Evolutionary conservation across 2,888 invertebrate species (phyloP).

Genomic region (Brachynemurus nebulosus): DNA sequence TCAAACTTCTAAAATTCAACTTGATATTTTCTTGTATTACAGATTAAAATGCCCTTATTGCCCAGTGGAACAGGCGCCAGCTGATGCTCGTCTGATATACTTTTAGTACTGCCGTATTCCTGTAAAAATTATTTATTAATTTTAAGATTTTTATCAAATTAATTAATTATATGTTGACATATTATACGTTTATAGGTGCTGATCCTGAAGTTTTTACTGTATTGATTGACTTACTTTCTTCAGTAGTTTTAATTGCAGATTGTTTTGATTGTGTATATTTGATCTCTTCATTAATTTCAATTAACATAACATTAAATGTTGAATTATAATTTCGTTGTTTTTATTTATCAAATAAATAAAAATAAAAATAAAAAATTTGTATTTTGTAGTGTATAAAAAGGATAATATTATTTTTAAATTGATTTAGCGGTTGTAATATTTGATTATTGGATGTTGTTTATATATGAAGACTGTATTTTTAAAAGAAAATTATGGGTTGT

Average conservation of each 20-base stretch:
- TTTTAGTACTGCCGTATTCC: too few species aligned
- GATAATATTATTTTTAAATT: neutral
- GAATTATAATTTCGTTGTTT: neutral
- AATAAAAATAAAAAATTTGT: neutral
- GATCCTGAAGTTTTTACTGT: neutral
- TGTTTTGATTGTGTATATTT: neutral
- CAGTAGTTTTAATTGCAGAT: neutral
- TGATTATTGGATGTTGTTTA: neutral
- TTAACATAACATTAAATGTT: neutral
- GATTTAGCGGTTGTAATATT: neutral
- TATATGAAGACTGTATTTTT: constrained; percentile 1
- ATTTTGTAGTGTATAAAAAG: neutral
- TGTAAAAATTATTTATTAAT: neutral
- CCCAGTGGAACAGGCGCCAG: constrained; percentile 88
- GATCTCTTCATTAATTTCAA: neutral
- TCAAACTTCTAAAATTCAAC: too few species aligned
- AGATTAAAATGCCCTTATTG: constrained; percentile 99
- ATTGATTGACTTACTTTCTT: neutral
- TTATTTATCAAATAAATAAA: neutral
- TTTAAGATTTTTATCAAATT: constrained; percentile 6
- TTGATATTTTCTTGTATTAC: constrained; percentile 34
- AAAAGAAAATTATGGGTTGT: neutral
- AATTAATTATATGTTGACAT: neutral
- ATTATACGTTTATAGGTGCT: neutral
- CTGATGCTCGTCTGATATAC: constrained; percentile 83